These are phyloP conservation scores for Agrotis clavis DNA, from an alignment of 2,888 invertebrate genomes.

Conservation along the genomic window DNA sequence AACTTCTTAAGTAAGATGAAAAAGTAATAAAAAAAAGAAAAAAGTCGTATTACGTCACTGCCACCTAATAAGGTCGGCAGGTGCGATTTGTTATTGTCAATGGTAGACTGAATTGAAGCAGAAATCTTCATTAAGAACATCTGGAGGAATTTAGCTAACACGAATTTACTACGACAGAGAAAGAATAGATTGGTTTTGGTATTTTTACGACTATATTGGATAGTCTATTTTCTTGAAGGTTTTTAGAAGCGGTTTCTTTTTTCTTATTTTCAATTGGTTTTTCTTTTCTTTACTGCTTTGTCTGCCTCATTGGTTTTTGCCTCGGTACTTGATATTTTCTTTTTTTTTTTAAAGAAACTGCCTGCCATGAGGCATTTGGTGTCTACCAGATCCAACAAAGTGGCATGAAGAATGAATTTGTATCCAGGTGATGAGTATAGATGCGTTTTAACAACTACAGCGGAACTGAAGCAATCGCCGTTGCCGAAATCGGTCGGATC, in stretches of 20 bases:
- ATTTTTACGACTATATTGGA: slow-evolving; percentile 28
- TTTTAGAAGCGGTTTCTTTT: neutral
- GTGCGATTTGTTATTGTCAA: slow-evolving; percentile 64
- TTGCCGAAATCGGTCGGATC: no score
- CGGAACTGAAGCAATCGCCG: no score
- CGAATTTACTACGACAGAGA: slow-evolving; percentile 50
- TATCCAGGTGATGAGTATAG: no score
- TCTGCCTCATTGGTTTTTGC: no score
- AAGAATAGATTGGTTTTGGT: slow-evolving; percentile 24
- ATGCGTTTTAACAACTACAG: no score
- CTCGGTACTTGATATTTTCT: no score
- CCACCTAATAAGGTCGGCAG: slow-evolving; percentile 49
- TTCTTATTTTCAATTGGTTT: slow-evolving; percentile 8
- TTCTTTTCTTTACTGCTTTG: neutral
- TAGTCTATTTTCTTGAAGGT: slow-evolving; percentile 14
- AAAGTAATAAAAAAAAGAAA: slow-evolving; percentile 28
- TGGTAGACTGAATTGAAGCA: slow-evolving; percentile 47
- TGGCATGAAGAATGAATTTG: no score
- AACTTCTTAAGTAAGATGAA: slow-evolving; percentile 24
- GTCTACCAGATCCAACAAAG: no score
- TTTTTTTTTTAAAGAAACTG: no score
- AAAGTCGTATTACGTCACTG: slow-evolving; percentile 9
- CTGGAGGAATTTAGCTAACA: slow-evolving; percentile 50
- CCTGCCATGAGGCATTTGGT: no score
- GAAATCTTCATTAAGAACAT: slow-evolving; percentile 65